A percentile compares a stretch with the other conserved stretches of the same genome.
Conservation (phyloP, 64 coral and sea anemone species). For the Porites lutea region DNA sequence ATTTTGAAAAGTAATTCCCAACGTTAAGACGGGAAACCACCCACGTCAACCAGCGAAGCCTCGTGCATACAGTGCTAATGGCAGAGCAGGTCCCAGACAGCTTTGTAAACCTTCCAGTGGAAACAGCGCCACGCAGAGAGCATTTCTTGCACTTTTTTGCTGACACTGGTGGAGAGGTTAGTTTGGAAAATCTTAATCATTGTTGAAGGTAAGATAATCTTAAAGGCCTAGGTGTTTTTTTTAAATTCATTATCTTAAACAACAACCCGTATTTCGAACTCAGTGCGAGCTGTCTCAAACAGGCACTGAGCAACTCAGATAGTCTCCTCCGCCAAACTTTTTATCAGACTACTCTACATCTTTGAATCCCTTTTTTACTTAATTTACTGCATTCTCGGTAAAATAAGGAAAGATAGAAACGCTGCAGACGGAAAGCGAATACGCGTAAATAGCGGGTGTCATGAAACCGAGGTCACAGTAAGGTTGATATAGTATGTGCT, state of each 20-base stretch:
- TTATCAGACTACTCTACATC: neutral
- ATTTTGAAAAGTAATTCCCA: neutral
- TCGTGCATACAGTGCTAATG: neutral
- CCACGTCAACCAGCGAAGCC: neutral
- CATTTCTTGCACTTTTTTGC: neutral
- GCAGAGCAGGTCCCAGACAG: neutral
- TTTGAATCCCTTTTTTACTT: neutral
- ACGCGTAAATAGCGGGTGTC: neutral
- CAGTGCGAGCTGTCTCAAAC: neutral
- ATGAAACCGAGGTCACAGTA: conserved; percentile 42
- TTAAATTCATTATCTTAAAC: neutral
- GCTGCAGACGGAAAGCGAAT: neutral
- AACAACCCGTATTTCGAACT: neutral
- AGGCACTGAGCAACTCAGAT: neutral
- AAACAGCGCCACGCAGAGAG: neutral
- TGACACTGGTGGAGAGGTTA: neutral
- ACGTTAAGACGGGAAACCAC: neutral
- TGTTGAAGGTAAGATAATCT: neutral
- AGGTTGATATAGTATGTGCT: neutral
- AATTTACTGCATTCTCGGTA: neutral
- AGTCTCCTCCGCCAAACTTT: neutral
- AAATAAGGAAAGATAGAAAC: neutral
- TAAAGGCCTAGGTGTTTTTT: neutral
- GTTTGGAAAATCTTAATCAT: neutral
- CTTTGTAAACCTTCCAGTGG: conserved; percentile 15